These are phyloP conservation scores for Thyatira batis DNA, from an alignment of 2,888 invertebrate species.

Conservation along the genomic window DNA sequence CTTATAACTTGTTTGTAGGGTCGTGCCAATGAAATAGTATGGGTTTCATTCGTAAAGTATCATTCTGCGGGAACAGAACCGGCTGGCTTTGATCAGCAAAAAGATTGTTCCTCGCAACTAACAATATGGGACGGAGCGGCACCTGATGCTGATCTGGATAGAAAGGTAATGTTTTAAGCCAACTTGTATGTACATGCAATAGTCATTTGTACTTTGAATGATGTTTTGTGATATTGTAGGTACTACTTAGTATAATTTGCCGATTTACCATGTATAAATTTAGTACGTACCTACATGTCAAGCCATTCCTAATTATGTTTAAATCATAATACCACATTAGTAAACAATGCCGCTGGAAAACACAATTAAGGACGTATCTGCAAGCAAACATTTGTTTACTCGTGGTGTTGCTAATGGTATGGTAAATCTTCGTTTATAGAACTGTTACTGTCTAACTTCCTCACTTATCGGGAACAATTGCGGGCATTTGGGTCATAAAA, in stretches of 20 bases:
- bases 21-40: constrained; percentile 88
- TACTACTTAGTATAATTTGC: too few relatives aligned
- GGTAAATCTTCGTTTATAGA: constrained; percentile 27
- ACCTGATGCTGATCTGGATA: constrained; percentile 74
- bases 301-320: not conserved
- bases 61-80: constrained; percentile 87
- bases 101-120: constrained; percentile 88
- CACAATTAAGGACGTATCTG: not conserved
- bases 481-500: constrained; percentile 35
- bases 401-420: constrained; percentile 22
- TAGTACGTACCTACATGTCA: too few relatives aligned
- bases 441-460: constrained; percentile 40
- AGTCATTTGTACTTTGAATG: not conserved
- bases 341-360: not conserved
- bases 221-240: too few relatives aligned
- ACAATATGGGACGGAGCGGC: constrained; percentile 90
- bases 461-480: constrained; percentile 33
- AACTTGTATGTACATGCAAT: not conserved
- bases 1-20: constrained; percentile 69
- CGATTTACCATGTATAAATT: too few relatives aligned
- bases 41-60: constrained; percentile 92
- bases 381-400: constrained; percentile 2
- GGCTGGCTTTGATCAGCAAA: constrained; percentile 84
- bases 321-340: not conserved
- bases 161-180: constrained; percentile 62